phyloP scores from a whole-genome alignment of 2,888 invertebrate genomes.

The Spisula subtruncata region DNA sequence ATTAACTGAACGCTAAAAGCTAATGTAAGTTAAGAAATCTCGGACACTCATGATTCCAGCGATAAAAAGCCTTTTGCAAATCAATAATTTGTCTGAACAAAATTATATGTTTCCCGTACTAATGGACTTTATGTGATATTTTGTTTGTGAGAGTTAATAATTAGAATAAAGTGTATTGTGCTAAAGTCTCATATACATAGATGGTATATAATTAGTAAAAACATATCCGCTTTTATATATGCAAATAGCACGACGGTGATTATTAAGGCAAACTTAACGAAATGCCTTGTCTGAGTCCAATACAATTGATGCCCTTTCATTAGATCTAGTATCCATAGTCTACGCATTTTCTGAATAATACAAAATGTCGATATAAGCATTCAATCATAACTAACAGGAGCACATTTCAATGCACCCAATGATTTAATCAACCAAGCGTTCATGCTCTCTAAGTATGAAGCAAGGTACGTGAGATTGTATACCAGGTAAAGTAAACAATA shows the following conservation, averaged over 20 bases:
- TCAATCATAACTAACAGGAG: no score
- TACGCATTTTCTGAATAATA: no score
- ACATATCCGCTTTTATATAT: background rate
- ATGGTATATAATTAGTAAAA: background rate
- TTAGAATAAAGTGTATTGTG: background rate
- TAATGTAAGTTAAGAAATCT: conserved; percentile 1
- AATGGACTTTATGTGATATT: background rate
- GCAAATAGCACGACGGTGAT: background rate
- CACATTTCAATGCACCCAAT: no score
- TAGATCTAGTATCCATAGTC: no score
- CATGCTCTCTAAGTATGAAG: no score
- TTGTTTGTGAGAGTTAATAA: background rate
- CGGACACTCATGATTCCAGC: background rate
- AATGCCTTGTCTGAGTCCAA: background rate
- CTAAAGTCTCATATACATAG: background rate
- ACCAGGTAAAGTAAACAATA: no score
- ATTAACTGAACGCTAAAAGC: background rate
- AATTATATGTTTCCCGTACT: conserved; percentile 2
- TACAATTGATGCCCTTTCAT: no score
- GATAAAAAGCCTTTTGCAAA: background rate
- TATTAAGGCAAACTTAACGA: background rate
- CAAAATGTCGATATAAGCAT: no score
- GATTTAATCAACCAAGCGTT: no score
- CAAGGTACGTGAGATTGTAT: no score
- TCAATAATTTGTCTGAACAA: conserved; percentile 14